These are phyloP conservation scores for Zaprionus nigranus DNA, from an alignment of 1,140 invertebrate genomes.

Conservation along the genomic window DNA sequence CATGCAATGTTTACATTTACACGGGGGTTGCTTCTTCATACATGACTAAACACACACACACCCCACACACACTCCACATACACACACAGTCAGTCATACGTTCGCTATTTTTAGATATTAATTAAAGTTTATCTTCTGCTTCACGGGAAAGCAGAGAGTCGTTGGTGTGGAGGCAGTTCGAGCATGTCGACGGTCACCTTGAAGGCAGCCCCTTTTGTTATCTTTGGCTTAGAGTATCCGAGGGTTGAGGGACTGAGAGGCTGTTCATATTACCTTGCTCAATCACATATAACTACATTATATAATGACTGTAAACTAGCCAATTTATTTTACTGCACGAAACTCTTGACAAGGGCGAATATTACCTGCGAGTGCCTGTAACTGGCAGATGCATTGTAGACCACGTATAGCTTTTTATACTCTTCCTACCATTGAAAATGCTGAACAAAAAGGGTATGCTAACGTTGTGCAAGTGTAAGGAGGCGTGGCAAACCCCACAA, in stretches of 20 bases:
- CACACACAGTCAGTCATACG: conserved; percentile 3
- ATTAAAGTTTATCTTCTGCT: conserved; percentile 66
- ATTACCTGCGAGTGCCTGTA: background rate
- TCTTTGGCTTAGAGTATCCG: conserved; percentile 16
- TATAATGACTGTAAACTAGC: background rate
- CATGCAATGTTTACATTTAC: background rate
- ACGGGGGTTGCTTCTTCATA: background rate
- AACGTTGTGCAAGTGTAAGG: too few relatives aligned
- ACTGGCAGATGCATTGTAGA: background rate
- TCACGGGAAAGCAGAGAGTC: background rate
- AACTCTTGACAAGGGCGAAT: background rate
- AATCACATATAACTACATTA: background rate
- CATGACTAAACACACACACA: conserved; percentile 11
- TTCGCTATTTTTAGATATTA: conserved; percentile 67
- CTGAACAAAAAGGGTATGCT: too few relatives aligned
- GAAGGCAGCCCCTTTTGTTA: conserved; percentile 48
- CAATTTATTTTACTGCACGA: background rate
- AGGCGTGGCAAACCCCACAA: too few relatives aligned
- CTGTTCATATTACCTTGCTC: background rate
- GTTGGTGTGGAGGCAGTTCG: conserved; percentile 24
- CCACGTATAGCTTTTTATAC: background rate
- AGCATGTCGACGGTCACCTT: conserved; percentile 56
- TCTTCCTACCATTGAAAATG: too few relatives aligned
- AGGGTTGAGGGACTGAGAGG: background rate
- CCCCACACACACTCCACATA: conserved; percentile 1